These are phyloP conservation scores for Trissolcus japonicus DNA, from an alignment of 2,888 invertebrate genomes.

Conservation along the genomic window DNA sequence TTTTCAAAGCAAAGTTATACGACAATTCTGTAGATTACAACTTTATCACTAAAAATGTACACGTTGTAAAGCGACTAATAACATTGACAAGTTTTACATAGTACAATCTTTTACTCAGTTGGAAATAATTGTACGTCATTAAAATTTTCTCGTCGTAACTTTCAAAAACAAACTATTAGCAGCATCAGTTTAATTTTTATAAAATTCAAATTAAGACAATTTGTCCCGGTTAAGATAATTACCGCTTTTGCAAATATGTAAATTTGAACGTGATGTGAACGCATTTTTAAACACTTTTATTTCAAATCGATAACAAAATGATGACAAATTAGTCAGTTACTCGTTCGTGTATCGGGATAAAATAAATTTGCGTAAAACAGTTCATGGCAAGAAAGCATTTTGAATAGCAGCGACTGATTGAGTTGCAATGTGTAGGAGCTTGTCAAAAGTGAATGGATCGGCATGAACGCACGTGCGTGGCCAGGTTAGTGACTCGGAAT, in stretches of 20 bases:
- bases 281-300: no score
- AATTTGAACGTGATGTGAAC: no score
- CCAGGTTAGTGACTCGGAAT: constrained; percentile 41
- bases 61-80: no score
- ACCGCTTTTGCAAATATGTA: neutral
- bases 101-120: no score
- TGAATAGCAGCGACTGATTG: constrained; percentile 52
- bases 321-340: constrained; percentile 11
- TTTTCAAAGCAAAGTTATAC: no score
- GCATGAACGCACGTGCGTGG: constrained; percentile 50
- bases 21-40: no score
- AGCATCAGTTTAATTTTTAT: neutral
- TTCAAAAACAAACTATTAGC: no score
- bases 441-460: constrained; percentile 53
- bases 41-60: no score
- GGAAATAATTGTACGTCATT: neutral
- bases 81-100: no score
- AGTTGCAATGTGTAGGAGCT: constrained; percentile 40
- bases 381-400: constrained; percentile 42
- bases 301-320: no score
- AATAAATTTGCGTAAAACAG: constrained; percentile 49
- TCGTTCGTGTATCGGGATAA: constrained; percentile 25
- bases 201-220: neutral
- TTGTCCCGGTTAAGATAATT: neutral
- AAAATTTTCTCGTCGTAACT: neutral